Evolutionary conservation across 2,113 vertebrate genomes (phyloP), one percentile per base, ranked within the genome.

Genomic region (Gnathonemus echidnorhynchus): DNA sequence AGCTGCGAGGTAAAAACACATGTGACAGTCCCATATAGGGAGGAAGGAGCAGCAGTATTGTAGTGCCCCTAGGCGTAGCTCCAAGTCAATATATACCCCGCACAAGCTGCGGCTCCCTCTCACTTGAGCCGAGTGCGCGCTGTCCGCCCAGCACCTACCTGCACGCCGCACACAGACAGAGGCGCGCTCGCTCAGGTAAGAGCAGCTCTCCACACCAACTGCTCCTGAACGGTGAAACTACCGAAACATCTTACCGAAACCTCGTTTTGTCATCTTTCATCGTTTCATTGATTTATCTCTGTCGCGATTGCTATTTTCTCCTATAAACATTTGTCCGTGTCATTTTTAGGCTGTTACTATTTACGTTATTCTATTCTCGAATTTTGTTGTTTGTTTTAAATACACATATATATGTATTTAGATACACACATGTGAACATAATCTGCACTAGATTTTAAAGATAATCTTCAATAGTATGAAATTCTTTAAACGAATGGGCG

Each of bases 81-180:
- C 94, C 94, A 87, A 96, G 95, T 95, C 95, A 95, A 94, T 96
- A 96, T 95, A 95, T 93, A 95, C 94, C 91, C 93, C 89, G 87
- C 94, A 91, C 93, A 87, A 88, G 92, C 87, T 89, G 93, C 93
- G 42, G 93, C 92, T 91, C 91, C 91, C 94, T 94, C 93, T 94
- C 95, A 94, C 95, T 94, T 93, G 92, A 94, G 94, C 91, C 88
- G 93, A 93, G 94, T 62, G 83, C 89, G 92, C 90, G 90, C 93
- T 91, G 92, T 92, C 91, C 92, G 90, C 90, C 90, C 91, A 52
- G 92, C 90, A 92, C 92, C 89, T 31, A 31, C 62, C 62, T 27
- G 46, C 27, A 84, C 89, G 46, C 94, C 88, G 92, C 93, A 91
- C 90, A 92, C 91, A 85, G 92, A 92, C 93, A 92, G 90, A 35